Evolutionary conservation across 2,888 invertebrate genomes (phyloP).

Genomic region (Metacarcinus magister): DNA sequence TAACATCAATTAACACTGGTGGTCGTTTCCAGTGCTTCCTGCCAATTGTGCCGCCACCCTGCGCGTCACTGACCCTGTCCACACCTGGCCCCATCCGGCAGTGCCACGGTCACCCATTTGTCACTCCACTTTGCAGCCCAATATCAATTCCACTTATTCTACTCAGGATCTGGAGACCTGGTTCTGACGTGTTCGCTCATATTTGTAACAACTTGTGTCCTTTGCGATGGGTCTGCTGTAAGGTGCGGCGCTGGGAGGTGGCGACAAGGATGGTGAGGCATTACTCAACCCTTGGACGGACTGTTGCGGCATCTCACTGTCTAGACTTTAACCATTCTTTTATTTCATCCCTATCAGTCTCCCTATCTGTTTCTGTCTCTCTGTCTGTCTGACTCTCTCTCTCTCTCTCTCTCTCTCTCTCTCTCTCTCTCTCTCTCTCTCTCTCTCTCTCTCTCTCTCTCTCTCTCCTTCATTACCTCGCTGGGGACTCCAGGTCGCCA

Average conservation of each 20-base stretch:
- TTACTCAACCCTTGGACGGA: not conserved
- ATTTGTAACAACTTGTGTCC: not conserved
- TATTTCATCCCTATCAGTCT: not conserved
- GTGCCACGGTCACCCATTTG: not conserved
- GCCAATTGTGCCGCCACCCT: not conserved
- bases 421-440: slow-evolving; percentile 55
- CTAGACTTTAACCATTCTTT: no score
- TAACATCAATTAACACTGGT: not conserved
- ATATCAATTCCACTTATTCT: not conserved
- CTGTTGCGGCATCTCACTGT: not conserved
- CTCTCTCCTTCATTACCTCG: not conserved
- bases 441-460: not conserved
- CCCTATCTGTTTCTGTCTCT: not conserved
- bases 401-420: slow-evolving; percentile 57
- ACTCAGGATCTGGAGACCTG: not conserved
- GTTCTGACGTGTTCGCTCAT: not conserved
- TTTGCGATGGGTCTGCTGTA: not conserved
- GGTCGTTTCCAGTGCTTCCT: not conserved
- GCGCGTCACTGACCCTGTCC: not conserved
- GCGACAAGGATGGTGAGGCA: not conserved
- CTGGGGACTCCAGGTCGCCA: slow-evolving; percentile 16
- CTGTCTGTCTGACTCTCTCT: slow-evolving; percentile 53
- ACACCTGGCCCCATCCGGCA: not conserved
- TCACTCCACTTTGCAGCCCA: not conserved
- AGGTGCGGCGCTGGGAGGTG: not conserved